phyloP scores from a whole-genome alignment of 1,140 invertebrate species.

The Brachionus asplanchnoidis region DNA sequence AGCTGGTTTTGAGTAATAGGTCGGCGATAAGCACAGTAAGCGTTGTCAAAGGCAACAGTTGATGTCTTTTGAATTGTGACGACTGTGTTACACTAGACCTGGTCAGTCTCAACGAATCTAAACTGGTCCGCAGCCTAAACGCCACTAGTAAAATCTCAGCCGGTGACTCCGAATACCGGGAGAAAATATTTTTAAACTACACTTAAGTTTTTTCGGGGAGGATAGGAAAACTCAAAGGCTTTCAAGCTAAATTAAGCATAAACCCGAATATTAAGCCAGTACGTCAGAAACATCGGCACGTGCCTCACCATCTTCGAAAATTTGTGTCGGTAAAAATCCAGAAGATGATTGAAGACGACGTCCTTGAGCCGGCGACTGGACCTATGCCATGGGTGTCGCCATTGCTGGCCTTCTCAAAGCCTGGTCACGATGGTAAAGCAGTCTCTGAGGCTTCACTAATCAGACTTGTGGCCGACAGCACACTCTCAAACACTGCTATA shows the following conservation, averaged over 20 bases:
- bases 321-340: neutral
- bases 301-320: neutral
- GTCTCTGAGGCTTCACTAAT: neutral
- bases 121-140: neutral
- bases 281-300: neutral
- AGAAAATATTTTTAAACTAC: neutral
- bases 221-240: neutral
- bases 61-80: neutral
- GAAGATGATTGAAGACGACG: neutral
- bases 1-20: neutral
- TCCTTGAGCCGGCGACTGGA: conserved; percentile 19
- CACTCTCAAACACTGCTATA: conserved; percentile 31
- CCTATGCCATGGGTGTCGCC: conserved; percentile 36
- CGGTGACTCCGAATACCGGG: neutral
- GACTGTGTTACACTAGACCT: neutral
- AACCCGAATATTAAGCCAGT: neutral
- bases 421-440: neutral
- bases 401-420: conserved; percentile 29
- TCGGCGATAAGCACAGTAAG: neutral
- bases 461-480: conserved; percentile 31
- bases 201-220: neutral
- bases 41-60: neutral
- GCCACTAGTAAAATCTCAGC: neutral
- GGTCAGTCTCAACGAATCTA: neutral
- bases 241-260: neutral